These are phyloP conservation scores for Lymantria dispar DNA, from an alignment of 2,888 invertebrate species.

Conservation along the genomic window DNA sequence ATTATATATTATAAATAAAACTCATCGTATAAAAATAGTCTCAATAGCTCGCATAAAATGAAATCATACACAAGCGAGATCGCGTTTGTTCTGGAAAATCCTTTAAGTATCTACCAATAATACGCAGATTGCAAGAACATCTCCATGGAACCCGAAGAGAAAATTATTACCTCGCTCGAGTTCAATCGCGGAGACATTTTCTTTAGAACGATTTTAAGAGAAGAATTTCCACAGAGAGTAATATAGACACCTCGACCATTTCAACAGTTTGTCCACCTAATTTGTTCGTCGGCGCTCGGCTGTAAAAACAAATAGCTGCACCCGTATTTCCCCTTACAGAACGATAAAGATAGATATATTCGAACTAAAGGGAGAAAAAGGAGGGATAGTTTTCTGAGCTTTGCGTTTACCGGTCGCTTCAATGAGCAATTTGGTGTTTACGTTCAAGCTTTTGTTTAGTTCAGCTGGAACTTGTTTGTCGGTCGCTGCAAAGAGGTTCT, in stretches of 20 bases:
- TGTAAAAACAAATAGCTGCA: constrained; percentile 80
- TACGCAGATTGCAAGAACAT: constrained; percentile 59
- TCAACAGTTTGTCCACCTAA: constrained; percentile 82
- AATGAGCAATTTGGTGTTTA: constrained; percentile 72
- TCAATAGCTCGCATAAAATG: constrained; percentile 15
- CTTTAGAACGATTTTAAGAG: constrained; percentile 62
- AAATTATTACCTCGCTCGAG: constrained; percentile 71
- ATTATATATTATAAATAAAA: background rate
- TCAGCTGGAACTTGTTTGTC: constrained; percentile 66
- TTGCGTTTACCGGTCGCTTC: constrained; percentile 54
- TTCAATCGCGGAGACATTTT: constrained; percentile 64
- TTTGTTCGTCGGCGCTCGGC: constrained; percentile 79
- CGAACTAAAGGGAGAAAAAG: constrained; percentile 53
- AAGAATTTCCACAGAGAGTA: constrained; percentile 70
- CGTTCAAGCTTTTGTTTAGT: constrained; percentile 71
- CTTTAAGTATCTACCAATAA: constrained; percentile 58
- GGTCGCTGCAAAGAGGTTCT: constrained; percentile 62
- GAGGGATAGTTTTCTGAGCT: constrained; percentile 60
- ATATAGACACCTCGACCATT: constrained; percentile 78
- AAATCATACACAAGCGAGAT: constrained; percentile 39
- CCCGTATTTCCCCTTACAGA: constrained; percentile 66
- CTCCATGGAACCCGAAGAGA: constrained; percentile 58
- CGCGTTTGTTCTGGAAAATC: constrained; percentile 50
- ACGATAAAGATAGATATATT: constrained; percentile 68
- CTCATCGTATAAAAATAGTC: constrained; percentile 19